Evolutionary conservation across 2,888 invertebrate genomes (phyloP), one percentile per base, ranked within the genome.

Genomic region (Busseola fusca): DNA sequence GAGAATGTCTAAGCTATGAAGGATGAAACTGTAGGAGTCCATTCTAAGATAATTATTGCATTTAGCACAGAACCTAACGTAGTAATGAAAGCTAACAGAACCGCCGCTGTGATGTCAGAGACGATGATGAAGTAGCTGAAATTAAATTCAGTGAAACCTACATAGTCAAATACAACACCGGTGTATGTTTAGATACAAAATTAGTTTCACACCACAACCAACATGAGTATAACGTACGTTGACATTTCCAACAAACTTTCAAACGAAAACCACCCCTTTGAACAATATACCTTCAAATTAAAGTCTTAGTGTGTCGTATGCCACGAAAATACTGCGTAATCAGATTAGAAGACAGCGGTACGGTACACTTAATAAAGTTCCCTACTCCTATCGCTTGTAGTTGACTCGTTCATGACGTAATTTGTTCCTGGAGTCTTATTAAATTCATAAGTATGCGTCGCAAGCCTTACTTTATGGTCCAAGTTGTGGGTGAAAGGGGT

Each of bases 361-460:
- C 80, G 82, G 80, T 76, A 78, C 82, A 85, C 84, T 88, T 88
- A 83, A 87, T 87, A 85, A 88, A 87, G 84, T 89, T 85, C 71
- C 81, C 50, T 67, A 67, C 76, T 64, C 75, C 84, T 86, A 87
- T 87, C 87, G 79, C 86, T 81, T 84, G 84, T 89, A 89, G 87
- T 88, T 88, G 85, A 85, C 86, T 85, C 86, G 87, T 86, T 86
- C 82, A 86, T 74, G 84, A 79, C 86, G 89, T 93, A 92, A 92
- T 93, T 93, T 91, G 92, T 93, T 92, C 90, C 85, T 80, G 81
- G 84, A 87, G 88, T 88, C 92, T 93, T 93, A 93, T 93, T 93
- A 92, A 93, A 93, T 93, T 93, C 92, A 91, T 93, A 92, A 93
- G 92, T 92, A 92, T 91, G 91, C 92, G 88, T 85, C 83, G 86